Evolutionary conservation across 2,113 vertebrate genomes (phyloP), one percentile per base, ranked within the genome.

Genomic region (Archilochus colubris): DNA sequence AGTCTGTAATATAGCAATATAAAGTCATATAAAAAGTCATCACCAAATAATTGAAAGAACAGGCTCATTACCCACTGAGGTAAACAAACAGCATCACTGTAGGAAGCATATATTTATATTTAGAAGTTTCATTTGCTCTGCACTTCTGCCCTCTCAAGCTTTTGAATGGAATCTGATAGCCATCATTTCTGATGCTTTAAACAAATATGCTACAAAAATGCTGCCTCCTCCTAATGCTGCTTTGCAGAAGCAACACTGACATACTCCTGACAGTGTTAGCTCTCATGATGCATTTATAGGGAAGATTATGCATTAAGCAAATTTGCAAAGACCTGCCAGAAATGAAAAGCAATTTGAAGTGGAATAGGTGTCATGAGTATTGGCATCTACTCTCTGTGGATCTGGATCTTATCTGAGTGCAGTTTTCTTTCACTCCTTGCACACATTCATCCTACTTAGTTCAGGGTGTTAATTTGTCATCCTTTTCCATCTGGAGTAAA

Each of bases 391-490:
- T 89, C 13, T 54, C 58, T 77, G 82, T 36, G 7, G 84, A 92
- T 81, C 89, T 85, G 43, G 72, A 73, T 94, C 95, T 95, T 96
- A 79, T 86, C 91, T 94, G 76, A 62, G 50, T 73, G 91, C 85
- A 92, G 81, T 95, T 97, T 92, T 95, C 86, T 95, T 89, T 88
- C 74, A 57, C 88, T 96, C 89, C 80, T 93, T 17, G 10, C 74
- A 76, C 74, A 87, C 59, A 46, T 91, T 88, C 36, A 30, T 73
- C 79, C n/a, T 68, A 58, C 84, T 89, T 94, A 78, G 77, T 96
- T 97, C 88, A 82, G 93, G 97, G 85, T 88, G 66, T 91, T 95
- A 86, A 91, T 96, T 94, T 85, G 67, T 70, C 58, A 83, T 82
- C 64, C 50, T 91, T 69, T 93, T 88, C 84, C 92, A 69, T 23